These are phyloP conservation scores for Drosophila bipectinata DNA, from an alignment of 1,140 invertebrate species.

Conservation along the genomic window DNA sequence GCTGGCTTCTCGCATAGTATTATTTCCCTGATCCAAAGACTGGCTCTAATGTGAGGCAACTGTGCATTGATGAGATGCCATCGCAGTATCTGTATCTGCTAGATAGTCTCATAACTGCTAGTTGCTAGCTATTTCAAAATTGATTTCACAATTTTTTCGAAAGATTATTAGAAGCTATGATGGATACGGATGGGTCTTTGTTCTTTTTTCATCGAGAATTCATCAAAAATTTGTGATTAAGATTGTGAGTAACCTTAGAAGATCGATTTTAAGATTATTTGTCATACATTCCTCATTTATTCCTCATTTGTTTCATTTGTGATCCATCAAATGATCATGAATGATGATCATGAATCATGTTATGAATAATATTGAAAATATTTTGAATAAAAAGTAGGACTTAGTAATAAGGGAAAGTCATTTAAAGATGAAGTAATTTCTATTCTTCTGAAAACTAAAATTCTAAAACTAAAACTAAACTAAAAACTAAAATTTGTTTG, in stretches of 20 bases:
- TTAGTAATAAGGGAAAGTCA: too few species aligned
- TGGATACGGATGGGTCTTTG: too few species aligned
- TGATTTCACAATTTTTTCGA: slow-evolving; percentile 16
- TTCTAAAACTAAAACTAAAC: too few species aligned
- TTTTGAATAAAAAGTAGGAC: neutral
- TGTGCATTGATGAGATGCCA: slow-evolving; percentile 39
- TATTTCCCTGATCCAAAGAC: slow-evolving; percentile 29
- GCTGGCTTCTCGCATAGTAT: slow-evolving; percentile 28
- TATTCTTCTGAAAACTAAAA: too few species aligned
- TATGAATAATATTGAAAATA: neutral
- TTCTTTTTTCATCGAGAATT: neutral
- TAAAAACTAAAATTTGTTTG: too few species aligned
- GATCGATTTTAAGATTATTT: neutral
- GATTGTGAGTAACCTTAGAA: neutral
- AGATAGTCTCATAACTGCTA: slow-evolving; percentile 16
- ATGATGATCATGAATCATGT: neutral
- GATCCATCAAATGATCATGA: neutral
- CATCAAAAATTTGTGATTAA: neutral
- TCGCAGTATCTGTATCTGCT: slow-evolving; percentile 12
- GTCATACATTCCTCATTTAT: neutral
- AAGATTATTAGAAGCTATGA: neutral
- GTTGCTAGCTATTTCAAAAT: slow-evolving; percentile 6
- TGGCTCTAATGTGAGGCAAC: slow-evolving; percentile 47
- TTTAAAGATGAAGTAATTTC: too few species aligned
- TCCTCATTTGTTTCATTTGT: neutral